Conservation (phyloP, 2,888 invertebrate species). For the Hyles lineata region DNA sequence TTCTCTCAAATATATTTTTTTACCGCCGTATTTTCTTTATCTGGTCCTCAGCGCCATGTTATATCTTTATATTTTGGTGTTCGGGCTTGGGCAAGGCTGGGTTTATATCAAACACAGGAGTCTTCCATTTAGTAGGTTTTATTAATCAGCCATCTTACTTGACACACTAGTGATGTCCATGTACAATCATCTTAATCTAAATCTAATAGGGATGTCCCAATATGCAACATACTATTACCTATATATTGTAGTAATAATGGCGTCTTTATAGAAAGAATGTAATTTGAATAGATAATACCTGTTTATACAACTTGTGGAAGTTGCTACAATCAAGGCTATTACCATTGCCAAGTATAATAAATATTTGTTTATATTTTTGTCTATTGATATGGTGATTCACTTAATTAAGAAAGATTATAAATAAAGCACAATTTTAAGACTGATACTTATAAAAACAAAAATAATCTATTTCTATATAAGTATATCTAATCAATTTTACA, state of each 20-base stretch:
- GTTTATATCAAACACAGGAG: no score
- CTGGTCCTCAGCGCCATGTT: no score
- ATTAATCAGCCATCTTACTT: no score
- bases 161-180: no score
- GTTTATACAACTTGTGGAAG: background rate
- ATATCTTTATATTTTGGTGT: no score
- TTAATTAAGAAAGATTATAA: background rate
- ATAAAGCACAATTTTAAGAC: background rate
- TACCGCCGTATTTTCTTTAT: no score
- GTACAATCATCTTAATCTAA: no score
- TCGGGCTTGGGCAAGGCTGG: no score
- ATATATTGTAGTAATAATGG: background rate
- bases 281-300: background rate
- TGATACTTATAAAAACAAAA: background rate
- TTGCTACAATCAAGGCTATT: background rate
- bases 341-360: slow-evolving; percentile 6
- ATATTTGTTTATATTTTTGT: background rate
- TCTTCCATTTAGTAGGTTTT: no score
- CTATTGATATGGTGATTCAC: background rate
- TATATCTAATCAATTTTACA: background rate
- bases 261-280: slow-evolving; percentile 1
- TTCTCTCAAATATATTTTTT: no score
- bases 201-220: no score
- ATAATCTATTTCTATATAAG: background rate
- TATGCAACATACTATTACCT: no score